Percentiles rank a stretch among this genome's conserved stretches.
phyloP scores from a whole-genome alignment of 2,888 invertebrate species.

The Ypsolopha scabrella region DNA sequence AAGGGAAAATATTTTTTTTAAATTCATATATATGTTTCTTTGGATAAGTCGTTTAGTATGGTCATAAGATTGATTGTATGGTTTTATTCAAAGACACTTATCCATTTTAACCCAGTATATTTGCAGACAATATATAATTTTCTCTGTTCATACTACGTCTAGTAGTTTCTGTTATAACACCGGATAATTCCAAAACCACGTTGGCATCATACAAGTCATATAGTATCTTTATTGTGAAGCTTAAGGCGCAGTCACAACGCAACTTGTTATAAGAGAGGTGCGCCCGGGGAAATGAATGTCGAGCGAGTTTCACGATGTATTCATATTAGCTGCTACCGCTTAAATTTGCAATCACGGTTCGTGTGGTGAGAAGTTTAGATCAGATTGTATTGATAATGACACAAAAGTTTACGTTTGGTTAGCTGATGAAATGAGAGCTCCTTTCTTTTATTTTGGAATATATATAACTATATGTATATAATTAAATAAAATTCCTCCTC shows the following conservation, averaged over 20 bases:
- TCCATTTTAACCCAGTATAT: too few relatives aligned
- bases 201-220: not conserved
- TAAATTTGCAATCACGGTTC: conserved; percentile 61
- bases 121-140: too few relatives aligned
- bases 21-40: too few relatives aligned
- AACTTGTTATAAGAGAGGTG: conserved; percentile 69
- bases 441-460: not conserved
- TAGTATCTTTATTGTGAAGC: not conserved
- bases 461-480: too few relatives aligned
- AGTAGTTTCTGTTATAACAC: too few relatives aligned
- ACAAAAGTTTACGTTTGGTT: not conserved
- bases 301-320: conserved; percentile 66
- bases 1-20: too few relatives aligned
- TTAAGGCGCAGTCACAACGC: conserved; percentile 31
- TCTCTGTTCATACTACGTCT: too few relatives aligned
- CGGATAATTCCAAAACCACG: too few relatives aligned
- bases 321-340: conserved; percentile 66
- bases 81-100: too few relatives aligned
- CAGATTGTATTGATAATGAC: not conserved
- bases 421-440: not conserved
- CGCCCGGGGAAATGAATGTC: conserved; percentile 68
- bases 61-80: too few relatives aligned
- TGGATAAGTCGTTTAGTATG: not conserved
- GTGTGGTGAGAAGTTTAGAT: conserved; percentile 5
- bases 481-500: too few relatives aligned